These are phyloP conservation scores for Enoplosus armatus DNA, from an alignment of 2,797 vertebrate genomes.

Conservation along the genomic window DNA sequence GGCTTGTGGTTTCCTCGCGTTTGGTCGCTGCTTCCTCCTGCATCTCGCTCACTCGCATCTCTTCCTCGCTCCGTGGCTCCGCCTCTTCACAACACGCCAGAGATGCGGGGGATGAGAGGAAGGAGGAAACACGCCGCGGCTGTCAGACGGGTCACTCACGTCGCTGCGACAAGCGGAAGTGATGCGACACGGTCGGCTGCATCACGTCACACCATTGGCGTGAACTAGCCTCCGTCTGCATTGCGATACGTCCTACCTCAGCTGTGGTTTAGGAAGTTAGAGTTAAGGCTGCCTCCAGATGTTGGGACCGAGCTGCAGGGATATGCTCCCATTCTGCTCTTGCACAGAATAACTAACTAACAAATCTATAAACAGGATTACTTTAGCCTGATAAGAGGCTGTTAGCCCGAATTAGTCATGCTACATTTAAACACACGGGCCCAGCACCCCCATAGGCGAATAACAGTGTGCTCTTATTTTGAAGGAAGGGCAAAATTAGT, in stretches of 20 bases:
- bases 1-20: slow-evolving; percentile 6
- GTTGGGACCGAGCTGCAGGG: too few species aligned
- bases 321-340: too few species aligned
- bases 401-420: background rate
- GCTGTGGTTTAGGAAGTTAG: too few species aligned
- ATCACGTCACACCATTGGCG: too few species aligned
- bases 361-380: background rate
- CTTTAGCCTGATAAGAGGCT: background rate
- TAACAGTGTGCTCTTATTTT: too few species aligned
- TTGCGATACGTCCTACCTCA: background rate
- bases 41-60: background rate
- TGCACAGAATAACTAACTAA: too few species aligned
- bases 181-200: too few species aligned
- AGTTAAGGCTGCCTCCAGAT: too few species aligned
- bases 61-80: slow-evolving; percentile 38
- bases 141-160: background rate
- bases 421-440: background rate
- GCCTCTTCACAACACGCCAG: slow-evolving; percentile 1
- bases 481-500: too few species aligned
- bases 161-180: too few species aligned
- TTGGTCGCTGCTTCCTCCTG: slow-evolving; percentile 29
- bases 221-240: too few species aligned
- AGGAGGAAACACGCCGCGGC: background rate
- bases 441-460: too few species aligned
- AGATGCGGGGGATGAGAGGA: slow-evolving; percentile 5